Percentiles rank a stretch among this genome's conserved stretches.
These are phyloP conservation scores for Clunio marinus DNA, from an alignment of 2,888 invertebrate species.

Conservation along the genomic window DNA sequence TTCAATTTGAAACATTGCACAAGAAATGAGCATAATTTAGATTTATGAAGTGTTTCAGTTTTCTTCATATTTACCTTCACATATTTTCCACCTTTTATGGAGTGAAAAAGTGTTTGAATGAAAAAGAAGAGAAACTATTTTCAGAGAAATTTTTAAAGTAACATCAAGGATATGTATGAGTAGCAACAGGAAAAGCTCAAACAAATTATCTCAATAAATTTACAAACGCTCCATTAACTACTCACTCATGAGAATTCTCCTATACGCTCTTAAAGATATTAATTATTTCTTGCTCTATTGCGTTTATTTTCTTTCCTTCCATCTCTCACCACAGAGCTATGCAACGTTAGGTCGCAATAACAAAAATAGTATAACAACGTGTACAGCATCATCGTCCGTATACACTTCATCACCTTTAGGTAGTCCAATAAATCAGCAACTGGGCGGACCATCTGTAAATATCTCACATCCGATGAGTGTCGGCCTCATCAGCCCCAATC, in stretches of 20 bases:
- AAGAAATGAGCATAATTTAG: not conserved
- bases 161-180: not conserved
- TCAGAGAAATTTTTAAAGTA: no score
- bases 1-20: no score
- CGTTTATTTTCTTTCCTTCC: not conserved
- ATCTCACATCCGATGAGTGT: conserved; percentile 52
- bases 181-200: not conserved
- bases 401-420: conserved; percentile 26
- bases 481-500: conserved; percentile 51
- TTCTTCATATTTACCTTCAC: no score
- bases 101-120: no score
- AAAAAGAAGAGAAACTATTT: no score
- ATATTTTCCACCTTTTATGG: no score
- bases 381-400: conserved; percentile 48
- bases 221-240: not conserved
- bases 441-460: conserved; percentile 40
- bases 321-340: conserved; percentile 60
- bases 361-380: conserved; percentile 52
- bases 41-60: not conserved
- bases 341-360: conserved; percentile 69
- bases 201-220: conserved; percentile 1
- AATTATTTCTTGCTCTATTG: conserved; percentile 7
- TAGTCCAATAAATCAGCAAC: conserved; percentile 48
- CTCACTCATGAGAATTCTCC: conserved; percentile 7
- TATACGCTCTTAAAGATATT: not conserved